Base-by-base conservation (phyloP, 2,113 vertebrate genomes). In the Tauraco erythrolophus region DNA sequence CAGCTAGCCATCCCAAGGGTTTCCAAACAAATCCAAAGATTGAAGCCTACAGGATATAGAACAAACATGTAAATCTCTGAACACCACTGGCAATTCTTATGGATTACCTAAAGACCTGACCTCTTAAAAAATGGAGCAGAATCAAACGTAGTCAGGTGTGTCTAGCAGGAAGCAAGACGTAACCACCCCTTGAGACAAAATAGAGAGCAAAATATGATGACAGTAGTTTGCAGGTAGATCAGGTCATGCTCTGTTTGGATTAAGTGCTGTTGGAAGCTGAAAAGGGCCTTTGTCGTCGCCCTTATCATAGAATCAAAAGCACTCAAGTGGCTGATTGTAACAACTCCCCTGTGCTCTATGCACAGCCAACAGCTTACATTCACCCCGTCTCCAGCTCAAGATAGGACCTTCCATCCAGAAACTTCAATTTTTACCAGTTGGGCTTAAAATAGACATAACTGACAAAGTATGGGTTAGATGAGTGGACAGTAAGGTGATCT, bases 91-190 rank as follows among this genome's bases (percentile, higher is more conserved):
- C 88, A 93, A 91, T 64, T 85, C 70, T 65, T 75, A 78, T 31
- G 89, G 57, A 77, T 95, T 94, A 69, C 94, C 66, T 94, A 65
- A 95, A 94, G 79, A 86, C 61, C 43, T 88, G 86, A 81, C 68
- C 75, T 89, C 84, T 85, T 81, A 77, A 91, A 45, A 97, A 97
- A 68, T 72, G n/a, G 75, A 91, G 61, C 92, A 97, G 84, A 94
- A 89, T 83, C 84, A 75, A 93, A 86, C 0, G 2, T 65, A 27
- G 27, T 48, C 37, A 43, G 57, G 84, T 88, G 58, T 78, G 37
- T 94, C 58, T 69, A 60, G 64, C 45, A 80, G 84, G 64, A 76
- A 88, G 68, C n/a, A 72, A 62, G 66, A 33, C 51, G 54, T 48
- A 96, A 35, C 31, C 31, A 77, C 50, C 78, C 39, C 48, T 62